Evolutionary conservation across 2,113 vertebrate genomes (phyloP), one percentile per base, ranked within the genome.

Genomic region (Azemiops feae): DNA sequence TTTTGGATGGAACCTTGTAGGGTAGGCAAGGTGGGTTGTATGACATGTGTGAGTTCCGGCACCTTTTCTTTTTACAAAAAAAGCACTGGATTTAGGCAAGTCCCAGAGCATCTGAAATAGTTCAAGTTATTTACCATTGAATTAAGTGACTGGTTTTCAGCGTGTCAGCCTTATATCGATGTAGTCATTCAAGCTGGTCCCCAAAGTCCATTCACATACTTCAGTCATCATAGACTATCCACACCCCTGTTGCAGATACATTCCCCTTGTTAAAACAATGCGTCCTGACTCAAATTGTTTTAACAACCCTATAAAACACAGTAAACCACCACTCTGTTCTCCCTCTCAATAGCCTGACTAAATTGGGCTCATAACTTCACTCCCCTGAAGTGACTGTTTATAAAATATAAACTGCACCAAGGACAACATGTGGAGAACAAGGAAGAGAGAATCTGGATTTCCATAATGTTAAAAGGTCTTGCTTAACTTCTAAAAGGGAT

Each of bases 301-400:
- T 53, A 90, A 93, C 16, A 74, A 90, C 25, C 7, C 64, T 54
- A 54, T 43, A 89, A 93, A 93, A 81, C 64, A 60, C 5, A 58
- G 85, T 30, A 81, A 91, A 89, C 30, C 89, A 74, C 64, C 50
- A 43, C 47, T 39, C 11, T 91, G 43, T 86, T 94, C 58, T 91
- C 12, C 27, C 18, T 60, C 43, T 69, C 55, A 43, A 91, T 16
- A 20, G 0, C 8, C 27, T 23, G 87, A 64, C 88, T 34, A 23
- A 91, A 89, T 18, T 60, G 87, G 30, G 34, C 91, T 86, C 27
- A 16, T 55, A 94, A 92, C n/a, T n/a, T 85, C 27, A 87, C 89
- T 52, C 47, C 85, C 64, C 25, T 30, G 34, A 90, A 92, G 64
- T 14, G 74, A 87, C 74, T 50, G 30, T 74, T 91, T 69, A 91